A percentile compares a stretch with the other conserved stretches of the same genome.
Evolutionary conservation across 1,140 invertebrate genomes (phyloP).

Genomic region (Schlechtendalia chinensis): DNA sequence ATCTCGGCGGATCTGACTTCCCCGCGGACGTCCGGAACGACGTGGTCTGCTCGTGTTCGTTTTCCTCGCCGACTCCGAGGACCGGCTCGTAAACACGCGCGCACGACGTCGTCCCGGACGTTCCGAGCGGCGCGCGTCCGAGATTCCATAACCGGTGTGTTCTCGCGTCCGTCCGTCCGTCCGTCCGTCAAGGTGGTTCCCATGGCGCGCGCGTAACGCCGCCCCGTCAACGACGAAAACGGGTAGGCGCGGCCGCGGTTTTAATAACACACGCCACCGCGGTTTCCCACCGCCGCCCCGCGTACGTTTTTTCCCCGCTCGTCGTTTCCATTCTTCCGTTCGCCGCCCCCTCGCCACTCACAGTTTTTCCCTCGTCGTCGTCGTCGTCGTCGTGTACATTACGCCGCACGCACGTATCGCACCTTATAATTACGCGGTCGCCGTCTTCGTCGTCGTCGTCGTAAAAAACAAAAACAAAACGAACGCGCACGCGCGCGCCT

Average conservation of each 20-base stretch:
- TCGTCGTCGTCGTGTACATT: neutral
- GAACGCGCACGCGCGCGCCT: neutral
- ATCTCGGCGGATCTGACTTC: too few relatives aligned
- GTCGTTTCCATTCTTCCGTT: too few relatives aligned
- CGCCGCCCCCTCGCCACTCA: too few relatives aligned
- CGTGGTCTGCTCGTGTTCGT: too few relatives aligned
- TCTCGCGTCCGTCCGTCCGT: too few relatives aligned
- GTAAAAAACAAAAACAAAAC: neutral
- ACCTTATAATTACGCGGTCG: slow-evolving; percentile 42
- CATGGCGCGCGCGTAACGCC: neutral
- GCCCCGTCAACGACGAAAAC: neutral
- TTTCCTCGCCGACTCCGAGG: too few relatives aligned
- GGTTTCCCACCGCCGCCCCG: slow-evolving; percentile 20
- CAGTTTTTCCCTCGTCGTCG: slow-evolving; percentile 19
- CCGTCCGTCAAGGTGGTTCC: too few relatives aligned
- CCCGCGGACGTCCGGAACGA: too few relatives aligned
- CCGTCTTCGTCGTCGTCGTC: neutral
- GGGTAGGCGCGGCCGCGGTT: slow-evolving; percentile 35
- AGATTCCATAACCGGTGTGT: too few relatives aligned
- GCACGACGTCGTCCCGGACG: too few relatives aligned
- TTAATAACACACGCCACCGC: slow-evolving; percentile 28
- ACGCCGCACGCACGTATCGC: neutral
- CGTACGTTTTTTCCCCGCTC: neutral
- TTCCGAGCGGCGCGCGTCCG: too few relatives aligned
- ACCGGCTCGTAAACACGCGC: too few relatives aligned